Conservation (phyloP, 2,888 invertebrate genomes). For the Heliconius charithonia region DNA sequence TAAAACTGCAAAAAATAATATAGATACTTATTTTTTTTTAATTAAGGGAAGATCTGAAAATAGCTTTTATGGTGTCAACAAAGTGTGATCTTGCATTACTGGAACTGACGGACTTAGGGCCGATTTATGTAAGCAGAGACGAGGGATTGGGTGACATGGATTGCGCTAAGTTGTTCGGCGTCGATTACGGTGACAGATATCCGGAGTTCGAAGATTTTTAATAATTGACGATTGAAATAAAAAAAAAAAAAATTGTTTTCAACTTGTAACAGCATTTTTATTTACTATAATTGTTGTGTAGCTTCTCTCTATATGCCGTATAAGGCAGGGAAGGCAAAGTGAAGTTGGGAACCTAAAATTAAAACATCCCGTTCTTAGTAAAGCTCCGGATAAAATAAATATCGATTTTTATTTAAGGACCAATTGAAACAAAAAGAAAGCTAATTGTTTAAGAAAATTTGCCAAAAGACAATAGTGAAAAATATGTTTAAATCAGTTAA, state of each 20-base stretch:
- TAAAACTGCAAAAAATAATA: not conserved
- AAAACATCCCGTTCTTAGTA: no score
- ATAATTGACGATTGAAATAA: not conserved
- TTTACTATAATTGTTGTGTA: not conserved
- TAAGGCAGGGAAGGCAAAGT: no score
- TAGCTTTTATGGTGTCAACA: conserved; percentile 71
- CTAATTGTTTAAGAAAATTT: no score
- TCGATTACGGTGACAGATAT: conserved; percentile 64
- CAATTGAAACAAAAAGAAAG: no score
- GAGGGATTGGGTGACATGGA: conserved; percentile 63
- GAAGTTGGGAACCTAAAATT: no score
- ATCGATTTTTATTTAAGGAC: no score
- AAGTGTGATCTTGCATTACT: conserved; percentile 64
- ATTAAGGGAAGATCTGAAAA: conserved; percentile 61
- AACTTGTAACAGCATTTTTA: not conserved
- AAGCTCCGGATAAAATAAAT: no score
- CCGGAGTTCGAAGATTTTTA: conserved; percentile 68
- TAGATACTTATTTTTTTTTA: conserved; percentile 28
- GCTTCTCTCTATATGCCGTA: no score
- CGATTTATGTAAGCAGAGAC: conserved; percentile 70
- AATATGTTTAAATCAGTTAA: no score
- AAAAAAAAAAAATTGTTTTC: not conserved
- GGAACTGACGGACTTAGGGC: conserved; percentile 66
- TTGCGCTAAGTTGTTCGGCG: conserved; percentile 66
- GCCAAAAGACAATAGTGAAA: no score